phyloP scores from a whole-genome alignment of 2,113 vertebrate genomes.

The Tamias sibiricus region DNA sequence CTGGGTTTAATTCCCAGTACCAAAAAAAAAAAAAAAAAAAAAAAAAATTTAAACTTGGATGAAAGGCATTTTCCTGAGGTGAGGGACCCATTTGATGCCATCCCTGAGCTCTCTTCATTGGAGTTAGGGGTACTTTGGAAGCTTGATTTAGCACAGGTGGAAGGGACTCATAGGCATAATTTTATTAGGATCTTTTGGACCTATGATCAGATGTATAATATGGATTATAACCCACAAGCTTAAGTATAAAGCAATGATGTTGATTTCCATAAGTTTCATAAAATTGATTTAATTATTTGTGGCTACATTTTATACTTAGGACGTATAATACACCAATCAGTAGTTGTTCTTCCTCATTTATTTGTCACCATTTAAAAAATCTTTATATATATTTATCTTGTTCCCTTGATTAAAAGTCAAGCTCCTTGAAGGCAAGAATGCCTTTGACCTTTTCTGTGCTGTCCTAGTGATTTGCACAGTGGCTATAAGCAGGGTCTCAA shows the following conservation, averaged over 20 bases:
- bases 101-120: background rate
- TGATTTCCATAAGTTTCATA: background rate
- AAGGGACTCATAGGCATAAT: background rate
- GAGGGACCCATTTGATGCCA: background rate
- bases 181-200: constrained; percentile 3
- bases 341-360: background rate
- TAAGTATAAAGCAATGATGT: background rate
- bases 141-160: background rate
- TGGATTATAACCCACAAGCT: background rate
- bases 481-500: background rate
- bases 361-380: background rate
- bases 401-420: background rate
- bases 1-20: too few relatives aligned
- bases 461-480: background rate
- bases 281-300: constrained; percentile 19
- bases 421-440: background rate
- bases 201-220: background rate
- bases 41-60: background rate
- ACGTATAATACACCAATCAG: background rate
- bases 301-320: background rate
- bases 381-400: background rate
- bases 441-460: background rate
- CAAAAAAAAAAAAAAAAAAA: too few relatives aligned
- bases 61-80: constrained; percentile 7
- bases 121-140: background rate